Percentiles rank a stretch among this genome's conserved stretches.
These are phyloP conservation scores for Peromyscus nudipes DNA, from an alignment of 2,797 vertebrate species.

Conservation along the genomic window DNA sequence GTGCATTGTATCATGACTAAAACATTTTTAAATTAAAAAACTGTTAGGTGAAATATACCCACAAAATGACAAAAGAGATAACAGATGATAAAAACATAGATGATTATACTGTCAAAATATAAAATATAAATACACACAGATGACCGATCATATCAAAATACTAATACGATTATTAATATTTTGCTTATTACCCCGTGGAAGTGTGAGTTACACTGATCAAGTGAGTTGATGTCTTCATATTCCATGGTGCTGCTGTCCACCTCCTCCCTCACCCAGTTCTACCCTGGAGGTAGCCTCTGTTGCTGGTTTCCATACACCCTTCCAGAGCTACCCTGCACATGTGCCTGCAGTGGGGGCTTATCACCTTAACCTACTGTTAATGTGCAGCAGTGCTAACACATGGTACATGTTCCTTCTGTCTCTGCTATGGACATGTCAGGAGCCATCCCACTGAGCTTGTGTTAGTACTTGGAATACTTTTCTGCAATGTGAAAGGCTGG, in stretches of 20 bases:
- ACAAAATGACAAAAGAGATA: conserved; percentile 36
- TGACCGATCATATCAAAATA: not conserved
- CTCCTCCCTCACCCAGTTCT: not conserved
- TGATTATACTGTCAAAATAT: not conserved
- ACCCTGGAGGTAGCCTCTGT: not conserved
- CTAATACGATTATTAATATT: not conserved
- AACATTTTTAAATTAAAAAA: not conserved
- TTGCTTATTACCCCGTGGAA: conserved; percentile 2
- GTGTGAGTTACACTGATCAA: conserved; percentile 21
- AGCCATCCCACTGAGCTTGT: not conserved
- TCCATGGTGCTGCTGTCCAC: not conserved
- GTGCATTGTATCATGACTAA: conserved; percentile 6
- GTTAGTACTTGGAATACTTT: not conserved
- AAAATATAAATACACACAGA: not conserved
- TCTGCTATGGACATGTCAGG: not conserved
- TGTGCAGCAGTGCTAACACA: not conserved
- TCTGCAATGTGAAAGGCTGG: not conserved
- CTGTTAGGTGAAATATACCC: conserved; percentile 8
- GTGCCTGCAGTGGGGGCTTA: not conserved
- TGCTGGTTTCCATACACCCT: not conserved
- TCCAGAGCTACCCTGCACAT: not conserved
- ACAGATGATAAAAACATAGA: not conserved
- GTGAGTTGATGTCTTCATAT: not conserved
- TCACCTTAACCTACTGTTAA: not conserved
- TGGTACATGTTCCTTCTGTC: not conserved